Evolutionary conservation across 2,888 invertebrate genomes (phyloP), one percentile per base, ranked within the genome.

Genomic region (Endomychus coccineus): DNA sequence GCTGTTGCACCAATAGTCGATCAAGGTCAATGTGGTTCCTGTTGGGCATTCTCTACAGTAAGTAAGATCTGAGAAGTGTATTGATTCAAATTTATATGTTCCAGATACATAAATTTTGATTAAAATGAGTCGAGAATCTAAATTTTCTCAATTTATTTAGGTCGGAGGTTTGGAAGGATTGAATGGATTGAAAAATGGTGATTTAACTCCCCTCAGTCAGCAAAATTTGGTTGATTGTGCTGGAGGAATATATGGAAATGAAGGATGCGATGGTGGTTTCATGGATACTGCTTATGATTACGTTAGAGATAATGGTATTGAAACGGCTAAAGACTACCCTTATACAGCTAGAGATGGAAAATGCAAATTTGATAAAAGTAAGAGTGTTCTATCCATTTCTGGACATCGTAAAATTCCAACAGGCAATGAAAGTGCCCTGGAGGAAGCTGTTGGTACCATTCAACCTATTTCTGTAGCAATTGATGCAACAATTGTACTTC

Each of bases 401-500:
- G 85, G 87, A 4, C 85, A 74, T 59, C 71, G 75, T 40, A 83
- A 85, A 59, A 67, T 90, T 38, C 74, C 78, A 2, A 48, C 66
- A 24, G 83, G 82, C 2, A 71, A 76, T 58, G 91, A 92, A 64
- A 56, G 71, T 5, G 75, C 77, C 56, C 69, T 91, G 54, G 71
- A 74, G 66, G 64, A 71, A 44, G 90, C 88, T 21, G 75, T 88
- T 28, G 88, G 87, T 37, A 81, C 81, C 1, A 64, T 82, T 44
- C 90, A 91, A 1, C 91, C 91, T n/a, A 72, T 90, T 21, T 75
- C 87, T 9, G 81, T 89, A 34, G 89, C 87, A 54, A 87, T 91
- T 57, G 89, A 92, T 70, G 91, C 91, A 39, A 78, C 80, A 16
- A 82, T 80, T 48, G 16, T 38, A 12, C 88, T 91, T 77, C 88